These are phyloP conservation scores for Bombus pascuorum DNA, from an alignment of 1,140 invertebrate genomes.

Conservation along the genomic window DNA sequence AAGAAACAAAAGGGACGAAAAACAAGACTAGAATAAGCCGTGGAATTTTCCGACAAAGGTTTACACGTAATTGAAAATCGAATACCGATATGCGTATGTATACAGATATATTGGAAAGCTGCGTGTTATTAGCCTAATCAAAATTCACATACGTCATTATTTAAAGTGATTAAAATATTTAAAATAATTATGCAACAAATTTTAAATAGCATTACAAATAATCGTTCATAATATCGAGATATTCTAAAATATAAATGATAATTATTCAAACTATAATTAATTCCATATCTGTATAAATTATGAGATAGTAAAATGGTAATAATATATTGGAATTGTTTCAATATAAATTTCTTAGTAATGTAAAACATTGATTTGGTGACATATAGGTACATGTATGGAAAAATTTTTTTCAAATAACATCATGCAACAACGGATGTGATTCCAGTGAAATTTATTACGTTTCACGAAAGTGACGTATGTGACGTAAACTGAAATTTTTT, in stretches of 20 bases:
- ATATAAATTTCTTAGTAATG: too few species aligned
- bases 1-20: not conserved
- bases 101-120: not conserved
- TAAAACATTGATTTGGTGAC: too few species aligned
- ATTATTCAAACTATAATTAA: too few species aligned
- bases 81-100: not conserved
- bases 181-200: not conserved
- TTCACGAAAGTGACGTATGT: not conserved
- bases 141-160: not conserved
- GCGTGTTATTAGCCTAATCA: not conserved
- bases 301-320: too few species aligned
- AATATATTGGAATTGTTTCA: too few species aligned
- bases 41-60: not conserved
- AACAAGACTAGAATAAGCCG: not conserved
- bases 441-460: not conserved
- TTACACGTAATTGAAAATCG: not conserved
- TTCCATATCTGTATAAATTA: too few species aligned
- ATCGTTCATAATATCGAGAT: not conserved
- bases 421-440: not conserved
- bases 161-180: not conserved
- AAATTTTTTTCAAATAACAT: not conserved
- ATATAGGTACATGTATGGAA: too few species aligned
- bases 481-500: not conserved
- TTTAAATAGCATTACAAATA: not conserved
- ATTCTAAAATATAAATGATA: not conserved